Evolutionary conservation across 2,113 vertebrate species (phyloP).

Genomic region (Agapornis roseicollis): DNA sequence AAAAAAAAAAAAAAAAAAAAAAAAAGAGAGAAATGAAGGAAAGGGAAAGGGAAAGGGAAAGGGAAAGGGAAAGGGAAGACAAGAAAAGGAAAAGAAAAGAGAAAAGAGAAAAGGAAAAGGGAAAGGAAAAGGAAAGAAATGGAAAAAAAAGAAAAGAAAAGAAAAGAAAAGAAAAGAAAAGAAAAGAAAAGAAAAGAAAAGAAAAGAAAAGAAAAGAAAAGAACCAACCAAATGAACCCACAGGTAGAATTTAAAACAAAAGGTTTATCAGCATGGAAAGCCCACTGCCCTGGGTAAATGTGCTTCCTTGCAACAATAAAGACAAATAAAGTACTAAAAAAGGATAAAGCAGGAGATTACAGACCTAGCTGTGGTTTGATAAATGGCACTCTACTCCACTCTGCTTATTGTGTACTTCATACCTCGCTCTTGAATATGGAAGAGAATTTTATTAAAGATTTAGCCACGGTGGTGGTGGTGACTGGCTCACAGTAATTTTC

Average conservation of each 20-base stretch:
- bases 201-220: rapidly evolving
- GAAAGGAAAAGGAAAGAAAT: too few relatives aligned
- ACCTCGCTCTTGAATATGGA: slow-evolving; percentile 93
- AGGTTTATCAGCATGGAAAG: slow-evolving; percentile 65
- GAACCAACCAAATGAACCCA: not conserved
- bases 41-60: too few relatives aligned
- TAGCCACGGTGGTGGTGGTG: slow-evolving; percentile 90
- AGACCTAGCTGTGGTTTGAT: slow-evolving; percentile 83
- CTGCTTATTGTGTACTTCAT: slow-evolving; percentile 85
- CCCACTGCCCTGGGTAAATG: slow-evolving; percentile 75
- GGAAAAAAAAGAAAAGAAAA: rapidly evolving
- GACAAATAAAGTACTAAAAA: slow-evolving; percentile 79
- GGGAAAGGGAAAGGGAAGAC: too few relatives aligned
- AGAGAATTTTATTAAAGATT: slow-evolving; percentile 99
- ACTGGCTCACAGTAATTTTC: slow-evolving; percentile 98
- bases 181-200: not conserved
- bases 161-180: not conserved
- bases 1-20: not conserved
- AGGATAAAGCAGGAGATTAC: slow-evolving; percentile 80
- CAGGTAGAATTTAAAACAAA: slow-evolving; percentile 55
- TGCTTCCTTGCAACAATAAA: slow-evolving; percentile 78
- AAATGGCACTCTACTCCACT: slow-evolving; percentile 84
- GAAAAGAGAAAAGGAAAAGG: too few relatives aligned
- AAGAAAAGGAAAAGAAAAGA: too few relatives aligned
- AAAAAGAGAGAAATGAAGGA: not conserved